Evolutionary conservation across 2,113 vertebrate genomes (phyloP), one percentile per base, ranked within the genome.

Genomic region (Apodemus sylvaticus): DNA sequence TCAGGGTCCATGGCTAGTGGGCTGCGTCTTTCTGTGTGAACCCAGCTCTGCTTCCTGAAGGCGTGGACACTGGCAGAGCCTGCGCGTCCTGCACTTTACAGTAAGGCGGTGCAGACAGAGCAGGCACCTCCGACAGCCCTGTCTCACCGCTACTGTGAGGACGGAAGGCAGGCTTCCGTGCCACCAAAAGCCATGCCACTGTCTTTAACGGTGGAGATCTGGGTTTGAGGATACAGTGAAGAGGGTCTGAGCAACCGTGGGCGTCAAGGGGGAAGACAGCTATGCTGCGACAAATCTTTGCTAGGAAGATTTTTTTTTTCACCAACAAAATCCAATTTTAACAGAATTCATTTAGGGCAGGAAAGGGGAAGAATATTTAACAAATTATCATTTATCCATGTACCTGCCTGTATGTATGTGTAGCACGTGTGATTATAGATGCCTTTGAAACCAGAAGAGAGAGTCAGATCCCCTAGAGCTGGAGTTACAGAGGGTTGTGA

Each of bases 141-240:
- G 90, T 68, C 87, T 55, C 78, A 87, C 66, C 36, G 12, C 7
- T 73, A 53, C 36, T 85, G 64, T 60, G 34, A 71, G 62, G 51
- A 79, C 81, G 34, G 34, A 36, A 93, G 78, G 31, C 83, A 62
- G 10, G 29, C 64, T 66, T 66, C 13, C 10, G 10, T 66, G 45
- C 45, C 77, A 55, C 66, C 48, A 94, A 51, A n/a, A n/a, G n/a
- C n/a, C n/a, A n/a, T n/a, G n/a, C n/a, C n/a, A n/a, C n/a, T n/a
- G 34, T 45, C 48, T 39, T 96, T 96, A 92, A 53, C 70, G 85
- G 64, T 16, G 14, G 77, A 89, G 45, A 95, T 87, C 51, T 94
- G n/a, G 66, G 86, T 68, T 88, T 74, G n/a, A 91, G 95, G 91
- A 60, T 58, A 4, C 1, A 88, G 58, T 58, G 78, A 60, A 86